These are phyloP conservation scores for Cisticola juncidis DNA, from an alignment of 2,113 vertebrate genomes.

Conservation along the genomic window DNA sequence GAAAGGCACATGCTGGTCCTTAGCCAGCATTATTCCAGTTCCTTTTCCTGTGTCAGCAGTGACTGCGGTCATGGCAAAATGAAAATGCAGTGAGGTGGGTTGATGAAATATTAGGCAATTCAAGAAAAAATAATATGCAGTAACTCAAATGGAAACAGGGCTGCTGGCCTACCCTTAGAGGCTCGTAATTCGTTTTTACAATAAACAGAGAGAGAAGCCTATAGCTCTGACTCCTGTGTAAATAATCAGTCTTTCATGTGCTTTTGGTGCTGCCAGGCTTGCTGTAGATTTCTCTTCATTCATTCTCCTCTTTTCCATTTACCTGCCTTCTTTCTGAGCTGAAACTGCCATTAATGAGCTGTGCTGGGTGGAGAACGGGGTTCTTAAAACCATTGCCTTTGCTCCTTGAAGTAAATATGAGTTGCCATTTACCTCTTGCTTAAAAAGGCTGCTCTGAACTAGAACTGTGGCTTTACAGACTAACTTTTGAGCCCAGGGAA, in stretches of 20 bases:
- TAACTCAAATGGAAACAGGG: not conserved
- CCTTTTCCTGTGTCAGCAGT: not conserved
- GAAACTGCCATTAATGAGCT: slow-evolving; percentile 14
- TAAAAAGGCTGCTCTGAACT: slow-evolving; percentile 34
- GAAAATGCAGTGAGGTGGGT: not conserved
- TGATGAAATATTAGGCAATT: not conserved
- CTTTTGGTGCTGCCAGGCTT: slow-evolving; percentile 45
- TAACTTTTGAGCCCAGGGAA: slow-evolving; percentile 10
- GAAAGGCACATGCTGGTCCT: not conserved
- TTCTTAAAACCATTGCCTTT: slow-evolving; percentile 21
- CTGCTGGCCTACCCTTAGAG: not conserved
- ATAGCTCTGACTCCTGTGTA: not conserved
- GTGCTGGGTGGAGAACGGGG: slow-evolving; percentile 7
- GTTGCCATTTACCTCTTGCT: not conserved
- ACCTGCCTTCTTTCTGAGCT: slow-evolving; percentile 62
- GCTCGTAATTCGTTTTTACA: not conserved
- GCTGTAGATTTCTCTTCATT: not conserved
- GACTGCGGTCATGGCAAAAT: not conserved
- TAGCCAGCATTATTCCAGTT: not conserved
- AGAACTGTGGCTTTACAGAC: not conserved
- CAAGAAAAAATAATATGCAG: not conserved
- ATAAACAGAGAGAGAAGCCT: not conserved
- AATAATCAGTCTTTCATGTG: not conserved
- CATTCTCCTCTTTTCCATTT: slow-evolving; percentile 46
- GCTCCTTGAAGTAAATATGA: not conserved